These are phyloP conservation scores for Pseudococcus jackbeardsleyi DNA, from an alignment of 2,888 invertebrate species.

Conservation along the genomic window DNA sequence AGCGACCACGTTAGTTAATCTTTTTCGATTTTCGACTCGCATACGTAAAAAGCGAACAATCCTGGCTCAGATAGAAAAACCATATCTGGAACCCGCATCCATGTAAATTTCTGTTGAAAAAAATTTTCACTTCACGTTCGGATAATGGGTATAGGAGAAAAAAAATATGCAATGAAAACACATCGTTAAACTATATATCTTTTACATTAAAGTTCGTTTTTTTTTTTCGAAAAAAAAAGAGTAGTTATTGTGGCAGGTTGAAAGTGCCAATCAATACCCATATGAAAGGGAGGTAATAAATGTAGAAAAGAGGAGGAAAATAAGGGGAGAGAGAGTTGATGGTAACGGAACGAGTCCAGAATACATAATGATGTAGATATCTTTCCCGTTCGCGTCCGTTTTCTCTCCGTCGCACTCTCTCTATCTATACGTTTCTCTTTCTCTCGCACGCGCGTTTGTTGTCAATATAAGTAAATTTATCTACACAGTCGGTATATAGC, in stretches of 20 bases:
- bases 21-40: slow-evolving; percentile 8
- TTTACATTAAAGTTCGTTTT: slow-evolving; percentile 19
- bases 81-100: neutral
- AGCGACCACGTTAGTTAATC: slow-evolving; percentile 9
- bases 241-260: slow-evolving; percentile 54
- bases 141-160: neutral
- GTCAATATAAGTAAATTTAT: slow-evolving; percentile 63
- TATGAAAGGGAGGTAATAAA: slow-evolving; percentile 56
- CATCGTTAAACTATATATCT: neutral
- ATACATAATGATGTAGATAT: slow-evolving; percentile 61
- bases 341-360: slow-evolving; percentile 60
- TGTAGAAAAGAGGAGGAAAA: slow-evolving; percentile 58
- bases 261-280: slow-evolving; percentile 58
- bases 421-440: neutral
- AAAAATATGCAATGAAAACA: neutral
- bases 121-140: neutral
- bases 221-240: neutral
- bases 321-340: slow-evolving; percentile 53
- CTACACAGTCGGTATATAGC: slow-evolving; percentile 53
- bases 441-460: slow-evolving; percentile 45
- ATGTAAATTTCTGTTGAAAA: neutral
- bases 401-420: neutral
- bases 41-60: slow-evolving; percentile 4
- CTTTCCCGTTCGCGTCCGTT: slow-evolving; percentile 53
- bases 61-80: neutral